Evolutionary conservation across 2,113 vertebrate species (phyloP), one percentile per base, ranked within the genome.

Genomic region (Alectura lathami): DNA sequence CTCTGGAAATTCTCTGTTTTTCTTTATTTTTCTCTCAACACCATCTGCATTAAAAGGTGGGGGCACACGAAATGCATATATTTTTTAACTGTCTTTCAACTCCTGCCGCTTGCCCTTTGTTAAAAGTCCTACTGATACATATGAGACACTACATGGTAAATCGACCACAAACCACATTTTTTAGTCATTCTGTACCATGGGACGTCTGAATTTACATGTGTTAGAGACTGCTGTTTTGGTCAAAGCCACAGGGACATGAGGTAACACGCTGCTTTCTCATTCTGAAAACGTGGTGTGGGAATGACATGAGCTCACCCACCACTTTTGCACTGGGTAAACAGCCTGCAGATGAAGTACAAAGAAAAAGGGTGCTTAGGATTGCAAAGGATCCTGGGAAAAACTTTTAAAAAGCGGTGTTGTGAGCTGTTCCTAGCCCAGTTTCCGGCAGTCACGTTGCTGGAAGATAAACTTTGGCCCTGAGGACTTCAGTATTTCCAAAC

Each of bases 221-320:
- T 89, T 80, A 92, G 76, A 75, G 56, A 63, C 51, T 51, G 72
- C 14, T 93, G 75, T 75, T 76, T 87, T 4, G 11, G 75, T 89
- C 78, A 86, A 95, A 95, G 84, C 89, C 94, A 88, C 84, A 51
- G 57, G 32, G 92, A 74, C 42, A 69, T 74, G 82, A 94, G 59
- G 84, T 86, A 93, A 95, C 67, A 80, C 63, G 47, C 38, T 83
- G 72, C 30, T 87, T 89, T 96, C 94, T 83, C 85, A 88, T 80
- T 81, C 78, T 67, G 82, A 89, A 94, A 93, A 89, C 50, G 32
- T 51, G 54, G 54, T 87, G 72, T 80, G 59, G 63, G 84, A 95
- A 91, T 67, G 63, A 87, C 53, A 83, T 85, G 75, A 95, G 95
- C 72, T 96, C 88, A 96, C 64, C 42, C 54, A 83, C 75, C 42